phyloP scores from a whole-genome alignment of 2,113 vertebrate species.

The Martes martes region DNA sequence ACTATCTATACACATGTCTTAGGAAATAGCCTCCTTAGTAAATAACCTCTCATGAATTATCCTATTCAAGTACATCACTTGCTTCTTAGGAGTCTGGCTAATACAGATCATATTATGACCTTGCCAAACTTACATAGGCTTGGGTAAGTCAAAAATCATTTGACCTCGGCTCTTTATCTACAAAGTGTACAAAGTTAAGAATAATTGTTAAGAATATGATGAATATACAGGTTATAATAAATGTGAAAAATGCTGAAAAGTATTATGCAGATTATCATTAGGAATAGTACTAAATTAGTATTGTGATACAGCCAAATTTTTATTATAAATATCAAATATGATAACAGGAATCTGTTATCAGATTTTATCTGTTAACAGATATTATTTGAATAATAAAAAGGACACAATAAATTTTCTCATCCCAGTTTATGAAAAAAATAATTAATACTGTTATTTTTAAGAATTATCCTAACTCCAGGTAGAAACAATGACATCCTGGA shows the following conservation, averaged over 20 bases:
- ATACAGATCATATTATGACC: not conserved
- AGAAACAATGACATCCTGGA: not conserved
- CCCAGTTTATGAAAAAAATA: not conserved
- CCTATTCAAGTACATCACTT: not conserved
- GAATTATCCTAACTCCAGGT: slow-evolving; percentile 14
- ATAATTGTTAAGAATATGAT: not conserved
- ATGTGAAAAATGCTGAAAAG: not conserved
- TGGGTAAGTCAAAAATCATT: not conserved
- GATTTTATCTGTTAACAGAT: not conserved
- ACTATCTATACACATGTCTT: not conserved
- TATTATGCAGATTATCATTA: not conserved
- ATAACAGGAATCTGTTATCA: not conserved
- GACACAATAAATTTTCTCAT: not conserved
- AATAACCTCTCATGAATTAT: not conserved
- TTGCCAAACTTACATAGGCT: not conserved
- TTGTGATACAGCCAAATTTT: not conserved
- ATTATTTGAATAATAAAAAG: not conserved
- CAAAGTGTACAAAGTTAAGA: slow-evolving; percentile 36
- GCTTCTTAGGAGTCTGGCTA: not conserved
- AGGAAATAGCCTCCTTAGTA: not conserved
- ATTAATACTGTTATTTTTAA: not conserved
- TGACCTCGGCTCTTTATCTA: not conserved
- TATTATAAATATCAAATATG: not conserved
- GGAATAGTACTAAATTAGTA: not conserved
- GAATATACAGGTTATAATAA: not conserved